phyloP scores from a whole-genome alignment of 1,140 invertebrate genomes.

The Amyelois transitella region DNA sequence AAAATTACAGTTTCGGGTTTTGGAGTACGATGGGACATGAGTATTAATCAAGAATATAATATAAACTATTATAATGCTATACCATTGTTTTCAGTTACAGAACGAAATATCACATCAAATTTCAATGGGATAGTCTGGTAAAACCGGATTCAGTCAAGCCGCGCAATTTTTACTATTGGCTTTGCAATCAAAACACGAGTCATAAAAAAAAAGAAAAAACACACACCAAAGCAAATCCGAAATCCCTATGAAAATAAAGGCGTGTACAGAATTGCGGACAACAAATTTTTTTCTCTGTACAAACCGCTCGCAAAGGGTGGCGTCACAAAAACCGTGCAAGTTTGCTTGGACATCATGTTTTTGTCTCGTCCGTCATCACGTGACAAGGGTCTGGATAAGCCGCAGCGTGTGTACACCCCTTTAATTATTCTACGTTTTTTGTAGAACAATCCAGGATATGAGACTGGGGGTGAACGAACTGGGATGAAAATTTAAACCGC shows the following conservation, averaged over 20 bases:
- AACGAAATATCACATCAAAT: too few relatives aligned
- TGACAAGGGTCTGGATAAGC: slow-evolving; percentile 33
- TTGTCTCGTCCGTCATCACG: slow-evolving; percentile 31
- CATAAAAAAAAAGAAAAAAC: neutral
- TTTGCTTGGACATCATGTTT: slow-evolving; percentile 26
- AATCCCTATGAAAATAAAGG: slow-evolving; percentile 10
- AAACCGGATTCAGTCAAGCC: too few relatives aligned
- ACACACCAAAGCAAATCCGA: neutral
- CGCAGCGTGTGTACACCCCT: slow-evolving; percentile 22
- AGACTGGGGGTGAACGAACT: slow-evolving; percentile 10
- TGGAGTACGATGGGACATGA: too few relatives aligned
- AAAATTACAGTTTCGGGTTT: too few relatives aligned
- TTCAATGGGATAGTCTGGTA: too few relatives aligned
- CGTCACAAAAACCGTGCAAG: slow-evolving; percentile 24
- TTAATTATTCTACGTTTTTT: slow-evolving; percentile 33
- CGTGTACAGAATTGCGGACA: slow-evolving; percentile 22
- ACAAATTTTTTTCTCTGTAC: slow-evolving; percentile 21
- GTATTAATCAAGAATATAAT: too few relatives aligned
- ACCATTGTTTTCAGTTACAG: too few relatives aligned
- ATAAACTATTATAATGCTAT: too few relatives aligned
- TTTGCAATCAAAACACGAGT: neutral
- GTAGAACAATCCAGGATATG: slow-evolving; percentile 21
- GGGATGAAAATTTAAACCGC: slow-evolving; percentile 3
- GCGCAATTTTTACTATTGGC: neutral
- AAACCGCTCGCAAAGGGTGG: slow-evolving; percentile 19